Evolutionary conservation across 2,888 invertebrate species (phyloP), one percentile per base, ranked within the genome.

Genomic region (Thymelicus acteon): DNA sequence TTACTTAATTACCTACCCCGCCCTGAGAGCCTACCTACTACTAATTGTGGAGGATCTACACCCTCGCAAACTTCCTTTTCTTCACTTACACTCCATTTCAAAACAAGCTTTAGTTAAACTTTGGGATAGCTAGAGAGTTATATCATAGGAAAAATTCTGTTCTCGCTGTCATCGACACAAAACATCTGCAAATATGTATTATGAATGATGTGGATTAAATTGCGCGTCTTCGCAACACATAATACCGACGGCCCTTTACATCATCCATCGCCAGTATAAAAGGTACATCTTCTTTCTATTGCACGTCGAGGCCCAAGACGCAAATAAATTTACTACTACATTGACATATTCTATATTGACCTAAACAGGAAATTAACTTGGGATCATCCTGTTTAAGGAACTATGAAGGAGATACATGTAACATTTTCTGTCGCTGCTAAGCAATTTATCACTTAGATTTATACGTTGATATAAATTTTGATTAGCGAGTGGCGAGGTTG

Each of bases 401-500:
- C 48, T 67, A 49, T 40, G 52, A 67, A 49, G n/a, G n/a, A 67
- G 48, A 48, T 66, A 58, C 37, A 60, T 24, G 60, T 39, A 39
- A 52, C 2, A n/a, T 48, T 66, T 15, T 47, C 47, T 31, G 39
- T 60, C 19, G 31, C 54, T 40, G 44, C 39, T 37, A 62, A 68
- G 62, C 52, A 52, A 54, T 68, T 39, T 54, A 68, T 68, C 44
- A 57, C 61, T 54, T 12, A 37, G 61, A 62, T 62, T 68, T 67
- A 67, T n/a, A 54, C 31, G 52, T 61, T 44, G 40, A 54, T 44
- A 54, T 67, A 61, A 24, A 67, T 67, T 67, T 67, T 67, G 67
- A 61, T 68, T 61, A 68, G 54, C 31, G 66, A 49, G 49, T 24
- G 48, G n/a, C 39, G 37, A 6, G 60, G 37, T 48, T 39, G 12